Evolutionary conservation across 1,140 invertebrate genomes (phyloP), one percentile per base, ranked within the genome.

Genomic region (Cydia strobilella): DNA sequence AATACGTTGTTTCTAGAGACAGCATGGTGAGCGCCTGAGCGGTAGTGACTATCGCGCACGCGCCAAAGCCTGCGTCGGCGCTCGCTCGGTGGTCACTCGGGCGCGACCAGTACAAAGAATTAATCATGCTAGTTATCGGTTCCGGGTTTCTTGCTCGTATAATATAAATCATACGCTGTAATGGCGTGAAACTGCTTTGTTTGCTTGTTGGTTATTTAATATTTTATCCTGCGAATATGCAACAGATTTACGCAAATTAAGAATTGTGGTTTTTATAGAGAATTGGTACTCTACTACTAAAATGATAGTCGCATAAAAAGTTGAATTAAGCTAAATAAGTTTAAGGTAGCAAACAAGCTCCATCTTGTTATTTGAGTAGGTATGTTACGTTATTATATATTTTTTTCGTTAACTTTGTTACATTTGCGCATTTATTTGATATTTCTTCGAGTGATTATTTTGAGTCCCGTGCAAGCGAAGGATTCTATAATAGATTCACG

Each of bases 121-220:
- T 81, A 81, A 75, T 81, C 76, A 75, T 77, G 78, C 79, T 79
- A 76, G 31, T 78, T 75, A 76, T 69, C 65, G 78, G 79, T 81
- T 82, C 81, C 79, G 79, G 78, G 77, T 74, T 18, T n/a, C 35
- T 59, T 25, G 45, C 3, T 25, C 1, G 4, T 31, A 54, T 13
- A 42, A 65, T 31, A 54, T 13, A 42, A 65, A 20, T n/a, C 20
- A 25, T 54, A 51, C 65, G 65, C 65, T 69, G 0, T 9, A 69
- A 18, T 18, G 18, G 18, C 31, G 65, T 69, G 65, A 35, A 39
- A 66, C 63, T 35, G 18, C 15, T 54, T 23, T 59, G 20, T 9
- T 23, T 23, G 9, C 20, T 59, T 51, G 42, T 59, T 51, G 42
- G 13, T 13, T 45, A 45, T 42, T 42, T 31, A 42, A 42, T 9